phyloP scores from a whole-genome alignment of 2,113 vertebrate genomes.

The Dolichallabes microphthalmus region DNA sequence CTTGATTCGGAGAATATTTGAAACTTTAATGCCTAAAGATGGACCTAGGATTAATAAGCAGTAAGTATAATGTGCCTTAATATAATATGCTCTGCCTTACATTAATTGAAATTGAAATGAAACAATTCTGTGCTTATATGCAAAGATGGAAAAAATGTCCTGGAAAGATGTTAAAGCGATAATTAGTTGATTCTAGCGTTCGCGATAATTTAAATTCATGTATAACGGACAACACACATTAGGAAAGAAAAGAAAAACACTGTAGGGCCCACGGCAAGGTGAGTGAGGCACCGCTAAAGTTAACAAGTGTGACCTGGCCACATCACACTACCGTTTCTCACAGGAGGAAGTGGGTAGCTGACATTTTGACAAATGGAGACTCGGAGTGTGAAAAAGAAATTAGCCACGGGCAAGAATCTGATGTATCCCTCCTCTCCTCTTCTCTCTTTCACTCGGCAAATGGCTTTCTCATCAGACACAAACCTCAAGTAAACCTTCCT shows the following conservation, averaged over 20 bases:
- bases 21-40: not conserved
- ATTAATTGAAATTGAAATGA: not conserved
- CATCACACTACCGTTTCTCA: conserved; percentile 38
- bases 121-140: not conserved
- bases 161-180: not conserved
- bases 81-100: not conserved
- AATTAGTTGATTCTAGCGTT: not conserved
- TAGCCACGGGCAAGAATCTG: conserved; percentile 66
- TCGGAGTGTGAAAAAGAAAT: conserved; percentile 74
- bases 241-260: not conserved
- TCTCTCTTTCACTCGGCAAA: conserved; percentile 43
- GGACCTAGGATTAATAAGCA: conserved; percentile 8
- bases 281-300: conserved; percentile 27
- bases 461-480: conserved; percentile 69
- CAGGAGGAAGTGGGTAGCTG: conserved; percentile 48
- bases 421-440: conserved; percentile 40
- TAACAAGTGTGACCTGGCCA: conserved; percentile 24
- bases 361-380: conserved; percentile 64
- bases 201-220: not conserved
- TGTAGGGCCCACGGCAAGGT: conserved; percentile 1
- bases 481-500: conserved; percentile 41
- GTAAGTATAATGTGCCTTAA: not conserved
- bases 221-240: not conserved
- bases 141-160: not conserved
- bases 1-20: not conserved